Conservation (phyloP, 2,113 vertebrate species). For the Thermophis baileyi region DNA sequence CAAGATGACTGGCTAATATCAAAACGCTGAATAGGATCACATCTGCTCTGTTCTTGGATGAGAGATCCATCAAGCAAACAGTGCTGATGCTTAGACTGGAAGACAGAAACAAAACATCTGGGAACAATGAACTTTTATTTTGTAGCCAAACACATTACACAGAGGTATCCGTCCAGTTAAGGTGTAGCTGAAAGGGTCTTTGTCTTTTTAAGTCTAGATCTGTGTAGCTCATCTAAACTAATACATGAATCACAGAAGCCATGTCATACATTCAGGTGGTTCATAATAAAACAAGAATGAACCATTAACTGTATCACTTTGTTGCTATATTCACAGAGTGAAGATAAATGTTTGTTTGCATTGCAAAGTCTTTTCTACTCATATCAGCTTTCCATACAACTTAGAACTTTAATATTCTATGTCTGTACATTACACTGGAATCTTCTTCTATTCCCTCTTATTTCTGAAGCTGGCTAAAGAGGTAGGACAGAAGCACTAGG, state of each 20-base stretch:
- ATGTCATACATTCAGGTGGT: neutral
- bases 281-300: neutral
- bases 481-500: neutral
- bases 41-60: neutral
- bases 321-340: neutral
- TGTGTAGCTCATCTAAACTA: neutral
- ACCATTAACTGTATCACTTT: neutral
- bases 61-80: neutral
- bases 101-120: neutral
- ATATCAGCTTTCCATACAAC: neutral
- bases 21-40: neutral
- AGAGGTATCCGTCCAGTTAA: neutral
- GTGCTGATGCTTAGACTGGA: neutral
- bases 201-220: neutral
- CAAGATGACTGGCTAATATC: neutral
- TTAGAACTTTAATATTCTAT: neutral
- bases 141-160: neutral
- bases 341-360: neutral
- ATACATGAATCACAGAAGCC: neutral
- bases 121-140: neutral
- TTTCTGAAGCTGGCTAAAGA: neutral
- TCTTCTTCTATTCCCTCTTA: neutral
- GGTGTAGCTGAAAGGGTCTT: neutral
- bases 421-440: neutral
- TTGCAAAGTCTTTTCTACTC: neutral